Conservation (phyloP, 2,797 vertebrate species). For the Mormyrus hasselquistii region DNA sequence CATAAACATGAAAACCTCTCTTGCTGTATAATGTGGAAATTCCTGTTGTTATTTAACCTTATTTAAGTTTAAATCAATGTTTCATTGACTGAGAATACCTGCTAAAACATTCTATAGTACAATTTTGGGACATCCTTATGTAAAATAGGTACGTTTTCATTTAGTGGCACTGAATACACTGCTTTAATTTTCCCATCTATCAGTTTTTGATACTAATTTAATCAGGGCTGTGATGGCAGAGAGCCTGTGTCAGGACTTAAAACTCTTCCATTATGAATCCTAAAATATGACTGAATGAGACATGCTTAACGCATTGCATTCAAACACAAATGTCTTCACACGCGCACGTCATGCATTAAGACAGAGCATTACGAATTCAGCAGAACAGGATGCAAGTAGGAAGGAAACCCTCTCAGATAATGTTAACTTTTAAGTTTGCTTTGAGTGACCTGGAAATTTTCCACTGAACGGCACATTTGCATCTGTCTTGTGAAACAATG, state of each 20-base stretch:
- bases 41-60: neutral
- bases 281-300: neutral
- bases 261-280: neutral
- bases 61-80: neutral
- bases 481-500: neutral
- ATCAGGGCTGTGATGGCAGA: neutral
- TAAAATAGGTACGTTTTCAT: neutral
- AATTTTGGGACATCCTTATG: neutral
- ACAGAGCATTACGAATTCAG: neutral
- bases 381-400: neutral
- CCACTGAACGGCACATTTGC: conserved; percentile 12
- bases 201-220: neutral
- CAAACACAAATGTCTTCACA: neutral
- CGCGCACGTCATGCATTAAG: neutral
- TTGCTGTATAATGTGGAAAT: neutral
- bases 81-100: neutral
- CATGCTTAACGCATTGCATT: neutral
- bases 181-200: neutral
- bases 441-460: conserved; percentile 12
- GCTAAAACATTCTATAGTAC: neutral
- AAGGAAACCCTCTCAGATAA: neutral
- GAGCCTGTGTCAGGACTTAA: neutral
- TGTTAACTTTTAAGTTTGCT: neutral
- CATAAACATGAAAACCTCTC: neutral
- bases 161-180: neutral